Conservation (phyloP, 2,113 vertebrate genomes). For the Fulmarus glacialis region DNA sequence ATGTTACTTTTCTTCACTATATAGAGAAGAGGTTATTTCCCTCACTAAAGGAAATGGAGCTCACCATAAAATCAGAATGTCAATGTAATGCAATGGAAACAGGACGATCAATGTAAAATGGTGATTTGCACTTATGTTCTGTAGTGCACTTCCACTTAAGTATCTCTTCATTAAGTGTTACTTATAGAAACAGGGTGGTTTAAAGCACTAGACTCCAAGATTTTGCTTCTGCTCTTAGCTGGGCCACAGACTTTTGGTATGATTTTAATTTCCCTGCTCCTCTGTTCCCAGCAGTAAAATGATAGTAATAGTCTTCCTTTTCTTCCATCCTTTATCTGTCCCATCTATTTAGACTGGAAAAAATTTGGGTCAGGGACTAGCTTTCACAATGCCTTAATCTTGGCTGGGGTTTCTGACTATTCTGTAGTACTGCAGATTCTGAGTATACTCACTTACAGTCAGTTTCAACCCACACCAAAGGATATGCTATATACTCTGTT, state of each 20-base stretch:
- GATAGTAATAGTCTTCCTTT: neutral
- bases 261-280: neutral
- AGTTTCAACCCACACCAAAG: neutral
- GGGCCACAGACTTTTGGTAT: neutral
- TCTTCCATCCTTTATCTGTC: neutral
- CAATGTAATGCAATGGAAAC: constrained; percentile 5
- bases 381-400: neutral
- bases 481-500: neutral
- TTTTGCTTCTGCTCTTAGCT: neutral
- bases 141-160: neutral
- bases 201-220: neutral
- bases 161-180: neutral
- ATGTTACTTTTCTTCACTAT: constrained; percentile 24
- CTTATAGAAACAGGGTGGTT: neutral
- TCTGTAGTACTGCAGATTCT: neutral
- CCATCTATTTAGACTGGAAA: constrained; percentile 28
- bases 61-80: constrained; percentile 20
- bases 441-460: neutral
- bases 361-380: neutral
- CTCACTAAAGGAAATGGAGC: constrained; percentile 6
- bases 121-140: neutral
- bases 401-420: neutral
- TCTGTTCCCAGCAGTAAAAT: constrained; percentile 20
- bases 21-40: constrained; percentile 32
- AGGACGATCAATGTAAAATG: constrained; percentile 14